These are phyloP conservation scores for Xestia c-nigrum DNA, from an alignment of 2,888 invertebrate species.

Conservation along the genomic window DNA sequence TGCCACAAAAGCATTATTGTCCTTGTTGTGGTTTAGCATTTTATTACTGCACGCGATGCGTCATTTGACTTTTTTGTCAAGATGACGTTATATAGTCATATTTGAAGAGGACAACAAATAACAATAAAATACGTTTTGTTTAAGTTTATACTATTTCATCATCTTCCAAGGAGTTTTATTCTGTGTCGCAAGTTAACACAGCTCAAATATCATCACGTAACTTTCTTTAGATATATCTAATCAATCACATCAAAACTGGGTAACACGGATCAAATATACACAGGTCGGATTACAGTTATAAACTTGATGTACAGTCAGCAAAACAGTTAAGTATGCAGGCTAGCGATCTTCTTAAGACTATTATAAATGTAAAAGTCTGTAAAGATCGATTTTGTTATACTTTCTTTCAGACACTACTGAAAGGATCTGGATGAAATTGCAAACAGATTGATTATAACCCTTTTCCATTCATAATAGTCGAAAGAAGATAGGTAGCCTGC, in stretches of 20 bases:
- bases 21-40: slow-evolving; percentile 5
- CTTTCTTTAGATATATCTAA: slow-evolving; percentile 4
- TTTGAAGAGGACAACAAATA: not conserved
- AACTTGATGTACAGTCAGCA: not conserved
- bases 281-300: slow-evolving; percentile 44
- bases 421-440: too few relatives aligned
- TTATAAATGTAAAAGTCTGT: too few relatives aligned
- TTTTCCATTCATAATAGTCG: too few relatives aligned
- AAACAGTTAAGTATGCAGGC: too few relatives aligned
- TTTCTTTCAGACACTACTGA: too few relatives aligned
- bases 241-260: slow-evolving; percentile 24
- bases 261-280: slow-evolving; percentile 26
- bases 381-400: too few relatives aligned
- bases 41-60: slow-evolving; percentile 17
- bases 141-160: slow-evolving; percentile 14
- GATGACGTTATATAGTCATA: slow-evolving; percentile 3
- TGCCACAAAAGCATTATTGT: slow-evolving; percentile 6
- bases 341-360: too few relatives aligned
- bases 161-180: not conserved
- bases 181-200: not conserved
- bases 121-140: not conserved
- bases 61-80: slow-evolving; percentile 31
- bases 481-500: too few relatives aligned
- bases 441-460: too few relatives aligned
- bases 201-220: slow-evolving; percentile 14